phyloP scores from a whole-genome alignment of 1,140 invertebrate species.

The Eueides isabella region DNA sequence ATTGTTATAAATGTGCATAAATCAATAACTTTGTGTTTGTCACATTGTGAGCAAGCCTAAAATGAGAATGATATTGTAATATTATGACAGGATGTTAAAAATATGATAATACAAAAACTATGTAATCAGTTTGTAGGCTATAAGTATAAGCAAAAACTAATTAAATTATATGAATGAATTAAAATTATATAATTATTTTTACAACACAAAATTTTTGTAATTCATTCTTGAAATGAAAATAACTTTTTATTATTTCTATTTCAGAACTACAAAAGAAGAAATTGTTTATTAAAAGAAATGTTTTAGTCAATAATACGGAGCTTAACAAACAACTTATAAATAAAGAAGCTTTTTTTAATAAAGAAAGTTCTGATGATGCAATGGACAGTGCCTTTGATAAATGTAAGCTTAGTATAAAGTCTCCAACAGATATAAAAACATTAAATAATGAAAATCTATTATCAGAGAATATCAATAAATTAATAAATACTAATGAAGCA shows the following conservation, averaged over 20 bases:
- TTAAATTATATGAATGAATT: too few species aligned
- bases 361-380: constrained; percentile 58
- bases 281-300: neutral
- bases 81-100: too few species aligned
- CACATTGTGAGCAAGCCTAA: too few species aligned
- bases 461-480: constrained; percentile 17
- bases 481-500: neutral
- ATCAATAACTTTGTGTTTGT: too few species aligned
- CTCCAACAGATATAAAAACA: constrained; percentile 39
- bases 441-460: constrained; percentile 22
- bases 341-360: constrained; percentile 26
- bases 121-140: too few species aligned
- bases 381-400: constrained; percentile 67
- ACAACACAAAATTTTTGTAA: neutral
- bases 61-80: too few species aligned
- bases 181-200: too few species aligned
- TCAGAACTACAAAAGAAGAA: neutral
- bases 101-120: too few species aligned
- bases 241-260: neutral
- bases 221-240: neutral
- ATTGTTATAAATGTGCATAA: too few species aligned
- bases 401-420: constrained; percentile 68
- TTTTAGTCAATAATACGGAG: neutral
- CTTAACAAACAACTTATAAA: neutral
- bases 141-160: too few species aligned